Evolutionary conservation across 2,888 invertebrate species (phyloP).

Genomic region (Drosophila infuscata): DNA sequence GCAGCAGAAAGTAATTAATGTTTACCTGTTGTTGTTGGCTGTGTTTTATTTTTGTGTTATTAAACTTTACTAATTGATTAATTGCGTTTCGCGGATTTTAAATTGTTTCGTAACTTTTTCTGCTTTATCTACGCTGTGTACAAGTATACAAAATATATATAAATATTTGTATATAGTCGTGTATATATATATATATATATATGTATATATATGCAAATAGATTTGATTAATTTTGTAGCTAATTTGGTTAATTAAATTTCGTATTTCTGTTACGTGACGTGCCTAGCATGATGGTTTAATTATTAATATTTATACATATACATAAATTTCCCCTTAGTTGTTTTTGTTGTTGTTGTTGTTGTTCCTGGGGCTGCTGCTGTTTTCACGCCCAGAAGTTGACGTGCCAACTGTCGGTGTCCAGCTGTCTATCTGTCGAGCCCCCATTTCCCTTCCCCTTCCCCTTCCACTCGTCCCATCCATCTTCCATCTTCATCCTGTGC

Average conservation of each 20-base stretch:
- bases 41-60: background rate
- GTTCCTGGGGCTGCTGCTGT: constrained; percentile 13
- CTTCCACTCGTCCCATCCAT: constrained; percentile 19
- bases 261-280: constrained; percentile 70
- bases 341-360: constrained; percentile 13
- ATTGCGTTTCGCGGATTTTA: constrained; percentile 35
- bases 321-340: constrained; percentile 1
- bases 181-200: background rate
- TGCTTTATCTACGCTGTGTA: constrained; percentile 2
- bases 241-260: constrained; percentile 74
- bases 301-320: constrained; percentile 57
- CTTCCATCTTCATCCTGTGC: constrained; percentile 26
- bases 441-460: background rate
- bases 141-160: background rate
- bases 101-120: constrained; percentile 39
- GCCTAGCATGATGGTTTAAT: constrained; percentile 64
- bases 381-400: constrained; percentile 71
- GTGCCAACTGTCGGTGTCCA: constrained; percentile 61
- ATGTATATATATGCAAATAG: constrained; percentile 7
- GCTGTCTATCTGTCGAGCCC: constrained; percentile 28
- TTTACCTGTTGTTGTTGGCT: background rate
- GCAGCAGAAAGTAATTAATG: constrained; percentile 1
- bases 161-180: background rate
- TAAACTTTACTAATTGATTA: constrained; percentile 58
- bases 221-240: constrained; percentile 59